phyloP scores from a whole-genome alignment of 1,140 invertebrate species.

The Branchinecta lindahli region DNA sequence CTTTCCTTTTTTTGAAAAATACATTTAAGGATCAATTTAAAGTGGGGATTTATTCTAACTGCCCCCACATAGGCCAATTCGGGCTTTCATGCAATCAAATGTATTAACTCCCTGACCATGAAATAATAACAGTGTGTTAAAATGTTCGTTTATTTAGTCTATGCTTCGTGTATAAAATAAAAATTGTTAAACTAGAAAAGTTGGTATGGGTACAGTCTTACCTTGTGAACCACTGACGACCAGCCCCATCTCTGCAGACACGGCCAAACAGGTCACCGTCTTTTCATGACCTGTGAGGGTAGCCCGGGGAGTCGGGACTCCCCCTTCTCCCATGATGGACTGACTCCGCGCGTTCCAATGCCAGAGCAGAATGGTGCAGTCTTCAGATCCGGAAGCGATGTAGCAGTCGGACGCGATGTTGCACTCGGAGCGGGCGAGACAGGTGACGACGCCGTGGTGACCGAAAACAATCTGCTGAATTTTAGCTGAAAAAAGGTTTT shows the following conservation, averaged over 20 bases:
- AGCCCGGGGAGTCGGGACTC: conserved; percentile 75
- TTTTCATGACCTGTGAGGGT: conserved; percentile 94
- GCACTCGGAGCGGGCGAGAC: conserved; percentile 86
- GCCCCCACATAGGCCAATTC: no score
- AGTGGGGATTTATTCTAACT: no score
- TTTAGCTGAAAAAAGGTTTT: conserved; percentile 50
- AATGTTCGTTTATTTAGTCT: no score
- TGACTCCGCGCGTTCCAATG: conserved; percentile 94
- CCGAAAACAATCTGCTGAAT: conserved; percentile 97
- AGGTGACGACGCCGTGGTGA: conserved; percentile 96
- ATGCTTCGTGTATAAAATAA: no score
- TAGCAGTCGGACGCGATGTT: conserved; percentile 98
- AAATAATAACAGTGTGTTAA: no score
- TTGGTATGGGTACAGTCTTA: conserved; percentile 34
- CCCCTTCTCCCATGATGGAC: conserved; percentile 88
- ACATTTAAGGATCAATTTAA: no score
- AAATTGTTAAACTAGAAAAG: no score
- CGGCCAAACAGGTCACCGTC: conserved; percentile 81
- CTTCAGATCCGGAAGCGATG: conserved; percentile 89
- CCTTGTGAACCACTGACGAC: conserved; percentile 83
- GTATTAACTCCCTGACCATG: no score
- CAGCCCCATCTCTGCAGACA: conserved; percentile 93
- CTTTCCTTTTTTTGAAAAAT: no score
- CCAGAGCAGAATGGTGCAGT: conserved; percentile 95
- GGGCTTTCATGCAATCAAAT: no score